Base-by-base conservation (phyloP, 2,113 vertebrate species). In the Labeo rohita region DNA sequence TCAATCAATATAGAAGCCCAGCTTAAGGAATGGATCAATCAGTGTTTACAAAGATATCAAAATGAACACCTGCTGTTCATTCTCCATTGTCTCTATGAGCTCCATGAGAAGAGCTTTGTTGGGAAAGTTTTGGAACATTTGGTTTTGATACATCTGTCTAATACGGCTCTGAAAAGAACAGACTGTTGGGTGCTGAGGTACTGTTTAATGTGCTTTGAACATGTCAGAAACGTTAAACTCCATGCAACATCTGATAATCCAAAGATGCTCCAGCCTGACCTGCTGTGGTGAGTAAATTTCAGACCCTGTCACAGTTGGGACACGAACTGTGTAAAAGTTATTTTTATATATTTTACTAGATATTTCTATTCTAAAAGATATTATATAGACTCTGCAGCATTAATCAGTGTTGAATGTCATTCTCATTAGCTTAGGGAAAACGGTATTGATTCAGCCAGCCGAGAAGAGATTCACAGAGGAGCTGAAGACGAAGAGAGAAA, bases 21-120 rank as follows among this genome's bases (percentile, higher is more conserved):
- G 47, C n/a, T 39, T 39, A 73, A 82, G 28, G 54, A 81, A 28
- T 86, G 85, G 85, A 74, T 86, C 43, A 43, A 3, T 43, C 4
- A 23, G 2, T 36, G 34, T 3, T 13, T 15, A 13, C n/a, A 11
- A 23, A 70, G 75, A 7, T 47, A 28, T 73, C 66, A 82, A 8
- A 9, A 43, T 7, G n/a, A 78, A 28, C 28, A 18, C 75, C 3
- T 83, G 50, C 12, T 86, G 4, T 81, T 82, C 68, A 59, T 63
- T 12, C 66, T 86, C 7, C 39, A 65, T 43, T 86, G 85, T 73
- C 78, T 86, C 15, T 63, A 75, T 50, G 85, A 86, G 52, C 36
- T 86, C 1, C 85, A 86, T 34, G 78, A 86, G 2, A n/a, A 56
- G 13, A 63, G 47, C 34, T 83, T 87, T 1, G 4, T 52, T 28